Percentiles rank a stretch among this genome's conserved stretches.
Conservation (phyloP, 1,140 invertebrate species). For the Drosophila lacteicornis region DNA sequence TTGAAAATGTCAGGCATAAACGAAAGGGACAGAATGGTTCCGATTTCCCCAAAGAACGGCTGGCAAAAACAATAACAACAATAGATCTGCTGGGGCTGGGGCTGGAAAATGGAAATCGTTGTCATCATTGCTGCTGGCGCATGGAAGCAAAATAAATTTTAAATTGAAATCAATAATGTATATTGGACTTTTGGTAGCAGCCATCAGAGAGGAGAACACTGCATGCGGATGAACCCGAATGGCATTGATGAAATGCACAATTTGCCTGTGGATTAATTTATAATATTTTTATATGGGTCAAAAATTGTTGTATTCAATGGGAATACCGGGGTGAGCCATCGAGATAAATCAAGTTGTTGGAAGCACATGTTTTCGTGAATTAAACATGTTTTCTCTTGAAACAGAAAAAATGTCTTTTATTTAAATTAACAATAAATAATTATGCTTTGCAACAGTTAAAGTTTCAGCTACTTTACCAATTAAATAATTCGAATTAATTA, state of each 20-base stretch:
- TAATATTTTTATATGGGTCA: slow-evolving; percentile 11
- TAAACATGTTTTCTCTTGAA: neutral
- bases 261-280: slow-evolving; percentile 26
- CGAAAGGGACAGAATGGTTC: neutral
- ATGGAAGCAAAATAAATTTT: slow-evolving; percentile 59
- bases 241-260: slow-evolving; percentile 24
- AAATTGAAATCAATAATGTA: slow-evolving; percentile 77
- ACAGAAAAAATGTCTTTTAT: neutral
- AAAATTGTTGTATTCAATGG: slow-evolving; percentile 4
- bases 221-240: slow-evolving; percentile 23
- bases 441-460: neutral
- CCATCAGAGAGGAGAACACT: slow-evolving; percentile 19
- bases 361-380: slow-evolving; percentile 11
- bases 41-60: slow-evolving; percentile 38
- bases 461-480: neutral
- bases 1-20: slow-evolving; percentile 43
- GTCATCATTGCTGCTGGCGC: slow-evolving; percentile 15
- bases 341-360: slow-evolving; percentile 14
- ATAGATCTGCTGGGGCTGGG: neutral
- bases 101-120: slow-evolving; percentile 7
- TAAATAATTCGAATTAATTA: neutral
- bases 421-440: neutral
- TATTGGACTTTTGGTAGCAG: slow-evolving; percentile 28
- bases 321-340: neutral
- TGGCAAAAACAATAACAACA: slow-evolving; percentile 19